Base-by-base conservation (phyloP, 1,140 invertebrate genomes). In the Drosophila rufa region DNA sequence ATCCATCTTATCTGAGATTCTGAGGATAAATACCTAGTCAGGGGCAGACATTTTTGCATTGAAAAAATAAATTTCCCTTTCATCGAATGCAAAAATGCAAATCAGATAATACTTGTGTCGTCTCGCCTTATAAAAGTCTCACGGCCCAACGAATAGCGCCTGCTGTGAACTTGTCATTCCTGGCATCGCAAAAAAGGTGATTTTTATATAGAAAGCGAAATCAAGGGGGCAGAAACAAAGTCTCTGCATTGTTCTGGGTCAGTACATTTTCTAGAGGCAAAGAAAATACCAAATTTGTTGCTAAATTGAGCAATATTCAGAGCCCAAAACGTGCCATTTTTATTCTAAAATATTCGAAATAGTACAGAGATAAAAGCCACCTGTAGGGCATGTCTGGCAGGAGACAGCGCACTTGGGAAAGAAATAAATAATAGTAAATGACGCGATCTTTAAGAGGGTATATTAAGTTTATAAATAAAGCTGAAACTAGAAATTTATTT, bases 101-200 rank as follows among this genome's bases (percentile, higher is more conserved):
- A 61, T 61, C 38, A 38, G 25, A 53, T 58, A 46, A 51, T 47
- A 30, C 38, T 12, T 19, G 38, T 69, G 19, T 36, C 12, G 47
- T 60, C 58, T 43, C 45, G 38, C 60, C 53, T 43, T 78, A 60
- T 79, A 58, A 71, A 76, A 66, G 73, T 76, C 73, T 78, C 70
- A 73, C 17, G 67, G 69, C 36, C 42, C 67, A 50, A 36, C 7
- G 3, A 8, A n/a, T 30, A 30, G 56, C 57, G 55, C 42, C 55
- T 79, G 66, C 75, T 70, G 70, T 79, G 76, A 79, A 79, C 76
- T 79, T 79, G 76, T 79, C 76, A 79, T 79, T 79, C 75, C 43
- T 65, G 38, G 56, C 75, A 79, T 79, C 68, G 43, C 53, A 45
- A 15, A 64, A 50, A 56, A 45, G 25, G 46, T 46, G 9, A 73